Evolutionary conservation across 2,113 vertebrate species (phyloP).

Genomic region (Anhinga anhinga): DNA sequence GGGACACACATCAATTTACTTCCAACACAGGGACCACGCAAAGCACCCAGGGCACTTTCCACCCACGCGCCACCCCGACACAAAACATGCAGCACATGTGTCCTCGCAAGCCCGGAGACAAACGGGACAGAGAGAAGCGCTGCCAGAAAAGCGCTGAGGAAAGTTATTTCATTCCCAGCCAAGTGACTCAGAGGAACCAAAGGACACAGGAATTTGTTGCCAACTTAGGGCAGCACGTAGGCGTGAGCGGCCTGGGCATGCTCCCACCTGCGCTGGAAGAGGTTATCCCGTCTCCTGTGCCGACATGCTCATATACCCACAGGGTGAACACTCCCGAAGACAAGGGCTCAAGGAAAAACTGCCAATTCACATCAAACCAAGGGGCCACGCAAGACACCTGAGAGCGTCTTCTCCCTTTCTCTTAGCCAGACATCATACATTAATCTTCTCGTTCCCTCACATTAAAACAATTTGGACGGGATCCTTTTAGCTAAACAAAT

Average conservation of each 20-base stretch:
- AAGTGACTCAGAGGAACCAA: background rate
- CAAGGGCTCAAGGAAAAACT: background rate
- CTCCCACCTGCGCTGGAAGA: background rate
- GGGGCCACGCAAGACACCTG: background rate
- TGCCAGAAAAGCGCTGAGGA: background rate
- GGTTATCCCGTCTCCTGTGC: background rate
- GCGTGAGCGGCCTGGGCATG: background rate
- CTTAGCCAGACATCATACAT: no score
- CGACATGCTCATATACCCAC: rapidly evolving
- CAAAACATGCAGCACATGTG: no score
- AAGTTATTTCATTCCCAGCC: background rate
- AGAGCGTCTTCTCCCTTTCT: no score
- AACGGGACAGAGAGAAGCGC: background rate
- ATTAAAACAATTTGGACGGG: background rate
- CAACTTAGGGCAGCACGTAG: rapidly evolving
- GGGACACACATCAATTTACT: background rate
- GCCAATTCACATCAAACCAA: background rate
- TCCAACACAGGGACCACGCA: rapidly evolving
- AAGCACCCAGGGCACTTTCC: background rate
- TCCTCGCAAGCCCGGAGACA: background rate
- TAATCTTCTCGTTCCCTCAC: background rate
- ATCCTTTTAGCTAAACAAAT: background rate
- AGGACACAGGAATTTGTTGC: background rate
- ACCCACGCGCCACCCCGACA: background rate
- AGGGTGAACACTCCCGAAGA: rapidly evolving